Base-by-base conservation (phyloP, 2,888 invertebrate species). In the Xanthia togata region DNA sequence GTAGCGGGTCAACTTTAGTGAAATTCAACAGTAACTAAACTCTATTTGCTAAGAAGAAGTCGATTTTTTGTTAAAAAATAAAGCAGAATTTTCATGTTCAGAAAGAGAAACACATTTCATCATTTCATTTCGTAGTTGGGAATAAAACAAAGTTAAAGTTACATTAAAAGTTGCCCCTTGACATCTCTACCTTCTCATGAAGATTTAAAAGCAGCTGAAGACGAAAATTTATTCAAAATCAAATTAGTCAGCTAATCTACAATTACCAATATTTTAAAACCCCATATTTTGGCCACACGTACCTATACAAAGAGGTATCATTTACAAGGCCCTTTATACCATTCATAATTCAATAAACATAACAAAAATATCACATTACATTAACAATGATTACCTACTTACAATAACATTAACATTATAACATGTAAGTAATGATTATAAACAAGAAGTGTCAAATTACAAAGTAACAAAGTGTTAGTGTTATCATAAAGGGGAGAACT, bases 381-480 rank as follows among this genome's bases (percentile, higher is more conserved):
- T 60, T 53, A 53, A 53, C n/a, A n/a, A 64, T n/a, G n/a, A 53
- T n/a, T 53, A 53, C 23, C 53, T 53, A 53, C 4, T 41, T 65
- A 78, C 78, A 74, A 69, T 60, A 69, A 70, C 44, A 74, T 76
- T 55, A 64, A 85, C 69, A 69, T 69, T 73, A 71, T 41, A 81
- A 77, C 59, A 64, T 67, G 68, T 74, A 63, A 78, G 68, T 74
- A 63, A 78, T 76, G 38, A 67, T 87, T 76, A 81, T 80, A 83
- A 85, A 81, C 70, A 73, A 83, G 26, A 41, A 78, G 85, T 84
- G 84, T 88, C 73, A 82, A 69, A 63, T 88, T 88, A 81, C 88
- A 78, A 70, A 73, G 75, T 78, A 20, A 78, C 67, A 77, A 68
- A 79, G 41, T 83, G 73, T 76, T 67, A 59, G n/a, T 55, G 35